These are phyloP conservation scores for Coleophora deauratella DNA, from an alignment of 2,888 invertebrate genomes.

Conservation along the genomic window DNA sequence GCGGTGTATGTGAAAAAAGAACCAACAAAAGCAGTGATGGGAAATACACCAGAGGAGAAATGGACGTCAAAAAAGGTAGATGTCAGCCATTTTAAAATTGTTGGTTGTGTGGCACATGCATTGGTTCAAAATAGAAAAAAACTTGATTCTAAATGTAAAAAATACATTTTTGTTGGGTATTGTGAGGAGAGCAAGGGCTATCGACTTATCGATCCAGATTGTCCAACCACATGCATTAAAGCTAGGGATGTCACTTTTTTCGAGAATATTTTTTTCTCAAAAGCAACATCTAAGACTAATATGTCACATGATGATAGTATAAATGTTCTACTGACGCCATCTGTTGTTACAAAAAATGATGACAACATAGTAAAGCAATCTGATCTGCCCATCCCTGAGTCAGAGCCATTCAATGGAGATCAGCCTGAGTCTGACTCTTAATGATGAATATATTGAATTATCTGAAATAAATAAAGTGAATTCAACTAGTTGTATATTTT, in stretches of 20 bases:
- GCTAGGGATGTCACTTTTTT: neutral
- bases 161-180: slow-evolving; percentile 9
- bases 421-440: too few species aligned
- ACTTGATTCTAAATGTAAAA: slow-evolving; percentile 8
- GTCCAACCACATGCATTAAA: neutral
- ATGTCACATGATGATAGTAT: neutral
- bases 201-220: slow-evolving; percentile 7
- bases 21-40: slow-evolving; percentile 6
- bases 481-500: too few species aligned
- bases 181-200: slow-evolving; percentile 11
- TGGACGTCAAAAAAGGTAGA: slow-evolving; percentile 9
- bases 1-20: slow-evolving; percentile 15
- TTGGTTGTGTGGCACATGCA: slow-evolving; percentile 10
- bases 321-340: too few species aligned
- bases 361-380: too few species aligned
- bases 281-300: neutral
- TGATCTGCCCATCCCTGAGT: too few species aligned
- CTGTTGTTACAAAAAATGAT: too few species aligned
- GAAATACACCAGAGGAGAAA: slow-evolving; percentile 7
- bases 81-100: slow-evolving; percentile 6
- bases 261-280: neutral
- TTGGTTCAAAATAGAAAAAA: slow-evolving; percentile 3
- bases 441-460: too few species aligned
- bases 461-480: too few species aligned
- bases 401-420: too few species aligned